These are phyloP conservation scores for Chamaedrilus cognettii DNA, from an alignment of 2,888 invertebrate genomes.

Conservation along the genomic window DNA sequence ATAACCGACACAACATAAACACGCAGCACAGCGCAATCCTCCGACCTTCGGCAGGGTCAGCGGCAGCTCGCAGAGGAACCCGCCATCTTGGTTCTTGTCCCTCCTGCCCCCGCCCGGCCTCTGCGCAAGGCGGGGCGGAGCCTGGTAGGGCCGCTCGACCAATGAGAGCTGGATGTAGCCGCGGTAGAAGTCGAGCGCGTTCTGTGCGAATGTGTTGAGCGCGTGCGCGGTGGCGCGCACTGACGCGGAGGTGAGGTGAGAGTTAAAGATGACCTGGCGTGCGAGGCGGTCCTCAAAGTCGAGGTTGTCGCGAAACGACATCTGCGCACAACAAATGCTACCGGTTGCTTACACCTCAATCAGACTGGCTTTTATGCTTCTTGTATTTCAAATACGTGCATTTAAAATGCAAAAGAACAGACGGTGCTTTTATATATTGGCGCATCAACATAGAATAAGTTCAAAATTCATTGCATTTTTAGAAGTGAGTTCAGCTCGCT, in stretches of 20 bases:
- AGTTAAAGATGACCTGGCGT: constrained; percentile 12
- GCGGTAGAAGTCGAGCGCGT: constrained; percentile 13
- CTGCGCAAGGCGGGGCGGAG: constrained; percentile 3
- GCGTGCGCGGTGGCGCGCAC: not conserved
- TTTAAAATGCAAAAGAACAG: no score
- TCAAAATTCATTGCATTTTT: no score
- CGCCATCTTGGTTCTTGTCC: not conserved
- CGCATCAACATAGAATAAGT: no score
- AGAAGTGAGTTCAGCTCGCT: no score
- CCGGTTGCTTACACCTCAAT: no score
- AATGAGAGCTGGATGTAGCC: constrained; percentile 6
- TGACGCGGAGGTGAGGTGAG: constrained; percentile 1
- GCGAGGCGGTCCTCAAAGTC: constrained; percentile 3
- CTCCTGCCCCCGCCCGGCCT: not conserved
- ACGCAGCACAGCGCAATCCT: no score
- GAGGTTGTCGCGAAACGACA: constrained; percentile 1
- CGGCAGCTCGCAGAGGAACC: constrained; percentile 7
- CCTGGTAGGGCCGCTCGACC: constrained; percentile 3
- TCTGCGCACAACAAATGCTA: no score
- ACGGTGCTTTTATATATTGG: no score
- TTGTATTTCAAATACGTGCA: no score
- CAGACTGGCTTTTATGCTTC: no score
- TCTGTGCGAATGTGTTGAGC: constrained; percentile 13
- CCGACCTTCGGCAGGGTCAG: constrained; percentile 11
- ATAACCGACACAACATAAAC: no score